Evolutionary conservation across 2,113 vertebrate genomes (phyloP), one percentile per base, ranked within the genome.

Genomic region (Phylloscopus trochiloides): DNA sequence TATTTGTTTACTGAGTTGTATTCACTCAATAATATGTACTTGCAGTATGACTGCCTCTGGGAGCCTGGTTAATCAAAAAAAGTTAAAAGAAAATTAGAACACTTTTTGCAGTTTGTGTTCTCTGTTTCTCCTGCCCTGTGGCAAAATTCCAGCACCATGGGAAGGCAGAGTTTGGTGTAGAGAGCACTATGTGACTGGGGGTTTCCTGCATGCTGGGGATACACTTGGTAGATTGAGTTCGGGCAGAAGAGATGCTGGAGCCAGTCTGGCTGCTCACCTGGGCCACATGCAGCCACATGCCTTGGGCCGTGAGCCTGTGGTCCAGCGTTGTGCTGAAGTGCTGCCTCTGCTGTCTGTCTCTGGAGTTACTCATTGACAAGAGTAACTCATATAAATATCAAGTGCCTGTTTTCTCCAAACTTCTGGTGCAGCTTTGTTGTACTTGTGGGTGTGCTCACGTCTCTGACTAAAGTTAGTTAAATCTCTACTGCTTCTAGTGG

Each of bases 281-380:
- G 51, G 38, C 43, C 38, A 28, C 5, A 22, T 5, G 2, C 54
- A 67, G 67, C 52, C 12, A 0, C 3, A 0, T 16, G 6, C 17
- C 0, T 2, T 26, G 28, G 43, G 14, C 57, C 0, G 0, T 1
- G 4, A 72, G 50, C 58, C 34, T 24, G 3, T 16, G 31, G 36
- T 47, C 6, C 0, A 2, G 26, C 42, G 9, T 24, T 9, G 0
- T 36, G 34, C 43, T 19, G 3, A 38, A 16, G 50, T 3, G 10
- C 54, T 76, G 36, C 24, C 28, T 86, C 26, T 75, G 52, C 55
- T 52, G 8, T 16, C 34, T 43, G 42, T 31, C 29, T n/a, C 22
- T 17, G 14, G 57, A 55, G 36, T 38, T 34, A 43, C 12, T 34
- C 2, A 2, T 36, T 88, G 57, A 6, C 47, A n/a, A 24, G 32